Evolutionary conservation across 2,113 vertebrate genomes (phyloP).

Genomic region (Theristicus caerulescens): DNA sequence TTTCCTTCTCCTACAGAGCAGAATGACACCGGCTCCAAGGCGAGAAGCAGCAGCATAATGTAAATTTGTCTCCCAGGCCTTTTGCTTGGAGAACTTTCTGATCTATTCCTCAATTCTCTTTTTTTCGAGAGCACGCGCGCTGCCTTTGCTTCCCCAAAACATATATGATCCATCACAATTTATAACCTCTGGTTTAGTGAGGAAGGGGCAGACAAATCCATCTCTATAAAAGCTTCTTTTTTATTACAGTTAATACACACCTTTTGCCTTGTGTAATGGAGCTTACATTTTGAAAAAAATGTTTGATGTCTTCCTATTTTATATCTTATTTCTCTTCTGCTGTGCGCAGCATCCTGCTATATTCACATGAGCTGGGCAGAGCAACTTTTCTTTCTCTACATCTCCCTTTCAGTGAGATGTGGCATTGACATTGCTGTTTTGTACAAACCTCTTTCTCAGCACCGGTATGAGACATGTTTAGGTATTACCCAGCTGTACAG

Average conservation of each 20-base stretch:
- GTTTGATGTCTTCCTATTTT: neutral
- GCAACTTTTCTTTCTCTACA: neutral
- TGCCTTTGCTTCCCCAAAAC: neutral
- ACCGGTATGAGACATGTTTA: neutral
- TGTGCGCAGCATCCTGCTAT: accelerated
- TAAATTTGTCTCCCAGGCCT: neutral
- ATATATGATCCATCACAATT: constrained; percentile 15
- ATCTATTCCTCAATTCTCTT: neutral
- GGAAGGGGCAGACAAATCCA: constrained; percentile 3
- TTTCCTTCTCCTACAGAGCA: neutral
- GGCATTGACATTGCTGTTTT: accelerated
- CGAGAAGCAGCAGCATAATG: neutral
- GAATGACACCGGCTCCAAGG: accelerated
- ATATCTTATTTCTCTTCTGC: neutral
- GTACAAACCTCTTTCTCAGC: neutral
- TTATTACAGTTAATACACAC: neutral
- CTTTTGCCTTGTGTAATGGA: constrained; percentile 43
- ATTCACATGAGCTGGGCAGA: accelerated
- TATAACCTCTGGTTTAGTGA: neutral
- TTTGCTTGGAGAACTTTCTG: neutral
- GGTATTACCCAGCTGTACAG: neutral
- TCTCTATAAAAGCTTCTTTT: constrained; percentile 44
- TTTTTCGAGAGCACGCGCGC: accelerated
- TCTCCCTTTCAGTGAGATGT: neutral
- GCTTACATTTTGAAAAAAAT: neutral